Conservation (phyloP, 2,113 vertebrate species). For the Tyrannus savana region DNA sequence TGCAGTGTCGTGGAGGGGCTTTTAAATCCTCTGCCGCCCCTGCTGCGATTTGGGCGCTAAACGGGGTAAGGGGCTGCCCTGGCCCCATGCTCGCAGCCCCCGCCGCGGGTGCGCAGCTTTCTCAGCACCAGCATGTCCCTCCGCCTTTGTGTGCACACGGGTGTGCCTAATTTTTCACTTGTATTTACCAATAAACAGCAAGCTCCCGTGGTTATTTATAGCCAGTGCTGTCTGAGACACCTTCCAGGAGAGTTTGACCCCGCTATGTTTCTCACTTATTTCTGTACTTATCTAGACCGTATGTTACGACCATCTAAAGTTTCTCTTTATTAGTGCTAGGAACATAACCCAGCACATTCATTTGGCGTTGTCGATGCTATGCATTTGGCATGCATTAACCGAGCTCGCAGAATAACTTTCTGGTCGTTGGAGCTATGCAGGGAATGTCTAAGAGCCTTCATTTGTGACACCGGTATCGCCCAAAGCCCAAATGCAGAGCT, state of each 20-base stretch:
- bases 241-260: slow-evolving; percentile 9
- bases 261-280: slow-evolving; percentile 1
- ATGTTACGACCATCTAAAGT: slow-evolving; percentile 23
- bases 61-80: not conserved
- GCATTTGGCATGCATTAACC: slow-evolving; percentile 46
- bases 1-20: not conserved
- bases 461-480: slow-evolving; percentile 23
- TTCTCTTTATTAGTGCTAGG: slow-evolving; percentile 56
- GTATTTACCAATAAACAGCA: not conserved
- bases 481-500: slow-evolving; percentile 21
- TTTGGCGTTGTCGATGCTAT: not conserved
- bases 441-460: slow-evolving; percentile 37
- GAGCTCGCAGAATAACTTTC: slow-evolving; percentile 23
- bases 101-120: not conserved
- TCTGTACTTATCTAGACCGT: slow-evolving; percentile 11
- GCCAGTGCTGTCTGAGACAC: slow-evolving; percentile 15
- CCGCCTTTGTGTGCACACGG: not conserved
- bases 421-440: slow-evolving; percentile 1
- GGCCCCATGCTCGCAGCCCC: not conserved
- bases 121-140: not conserved
- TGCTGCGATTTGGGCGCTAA: not conserved
- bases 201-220: not conserved
- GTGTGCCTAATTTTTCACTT: not conserved
- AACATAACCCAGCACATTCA: slow-evolving; percentile 43
- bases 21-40: not conserved